Percentiles rank a stretch among this genome's conserved stretches.
phyloP scores from a whole-genome alignment of 2,888 invertebrate species.

The Lycia hirtaria region DNA sequence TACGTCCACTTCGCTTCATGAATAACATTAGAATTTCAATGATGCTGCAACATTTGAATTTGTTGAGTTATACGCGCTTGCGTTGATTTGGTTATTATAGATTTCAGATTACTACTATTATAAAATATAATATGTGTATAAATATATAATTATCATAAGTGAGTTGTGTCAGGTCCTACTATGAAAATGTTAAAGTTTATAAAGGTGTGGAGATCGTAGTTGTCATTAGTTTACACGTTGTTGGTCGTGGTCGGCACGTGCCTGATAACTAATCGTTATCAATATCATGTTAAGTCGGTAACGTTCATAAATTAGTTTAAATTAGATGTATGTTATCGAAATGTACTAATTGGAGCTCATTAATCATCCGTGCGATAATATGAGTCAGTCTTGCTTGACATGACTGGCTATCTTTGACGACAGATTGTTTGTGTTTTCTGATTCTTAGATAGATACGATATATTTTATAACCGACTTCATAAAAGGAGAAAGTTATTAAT shows the following conservation, averaged over 20 bases:
- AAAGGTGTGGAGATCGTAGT: too few relatives aligned
- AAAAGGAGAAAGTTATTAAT: neutral
- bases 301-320: conserved; percentile 5
- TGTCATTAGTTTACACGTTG: neutral
- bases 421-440: neutral
- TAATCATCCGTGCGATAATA: neutral
- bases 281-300: neutral
- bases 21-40: conserved; percentile 11
- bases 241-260: conserved; percentile 4
- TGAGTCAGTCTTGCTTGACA: conserved; percentile 3
- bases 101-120: neutral
- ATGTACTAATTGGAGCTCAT: neutral
- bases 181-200: neutral
- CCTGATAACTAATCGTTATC: conserved; percentile 8
- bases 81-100: neutral
- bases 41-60: conserved; percentile 2
- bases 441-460: neutral
- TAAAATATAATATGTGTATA: too few relatives aligned
- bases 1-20: conserved; percentile 1
- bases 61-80: conserved; percentile 2
- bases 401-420: neutral
- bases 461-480: neutral
- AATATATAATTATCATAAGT: too few relatives aligned
- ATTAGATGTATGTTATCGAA: conserved; percentile 5
- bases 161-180: too few relatives aligned